A percentile compares a stretch with the other conserved stretches of the same genome.
Evolutionary conservation across 2,888 invertebrate genomes (phyloP).

Genomic region (Volucella inanis): DNA sequence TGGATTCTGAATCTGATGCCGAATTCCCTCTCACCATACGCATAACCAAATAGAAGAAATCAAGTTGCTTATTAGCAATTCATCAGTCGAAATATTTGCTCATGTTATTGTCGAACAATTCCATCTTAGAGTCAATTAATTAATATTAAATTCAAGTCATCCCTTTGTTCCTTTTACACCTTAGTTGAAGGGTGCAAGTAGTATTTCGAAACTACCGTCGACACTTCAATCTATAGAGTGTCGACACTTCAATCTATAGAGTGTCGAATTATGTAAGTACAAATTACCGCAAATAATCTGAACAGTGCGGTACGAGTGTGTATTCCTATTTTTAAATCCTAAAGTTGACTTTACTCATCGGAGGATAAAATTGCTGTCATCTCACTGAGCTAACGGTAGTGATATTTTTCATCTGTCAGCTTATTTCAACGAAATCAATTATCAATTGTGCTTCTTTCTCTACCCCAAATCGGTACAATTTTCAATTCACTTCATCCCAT

Average conservation of each 20-base stretch:
- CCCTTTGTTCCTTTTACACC: background rate
- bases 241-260: too few relatives aligned
- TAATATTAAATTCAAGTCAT: constrained; percentile 44
- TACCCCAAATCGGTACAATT: background rate
- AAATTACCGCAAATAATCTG: too few relatives aligned
- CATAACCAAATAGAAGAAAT: constrained; percentile 19
- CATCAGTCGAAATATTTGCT: constrained; percentile 59
- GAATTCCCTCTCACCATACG: background rate
- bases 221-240: too few relatives aligned
- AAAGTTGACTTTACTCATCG: constrained; percentile 47
- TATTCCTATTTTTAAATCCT: constrained; percentile 34
- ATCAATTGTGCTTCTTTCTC: constrained; percentile 34
- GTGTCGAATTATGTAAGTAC: too few relatives aligned
- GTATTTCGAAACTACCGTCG: too few relatives aligned
- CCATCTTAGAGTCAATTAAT: constrained; percentile 60
- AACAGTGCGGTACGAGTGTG: too few relatives aligned
- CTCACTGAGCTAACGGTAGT: constrained; percentile 24
- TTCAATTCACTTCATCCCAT: background rate
- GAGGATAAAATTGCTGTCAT: constrained; percentile 62
- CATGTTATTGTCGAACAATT: constrained; percentile 50
- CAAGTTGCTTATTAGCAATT: constrained; percentile 56
- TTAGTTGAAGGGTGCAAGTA: background rate
- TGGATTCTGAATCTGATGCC: too few relatives aligned
- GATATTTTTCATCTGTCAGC: constrained; percentile 55
- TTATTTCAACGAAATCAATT: constrained; percentile 58